Evolutionary conservation across 1,140 invertebrate species (phyloP).

Genomic region (Zaprionus tsacasi): DNA sequence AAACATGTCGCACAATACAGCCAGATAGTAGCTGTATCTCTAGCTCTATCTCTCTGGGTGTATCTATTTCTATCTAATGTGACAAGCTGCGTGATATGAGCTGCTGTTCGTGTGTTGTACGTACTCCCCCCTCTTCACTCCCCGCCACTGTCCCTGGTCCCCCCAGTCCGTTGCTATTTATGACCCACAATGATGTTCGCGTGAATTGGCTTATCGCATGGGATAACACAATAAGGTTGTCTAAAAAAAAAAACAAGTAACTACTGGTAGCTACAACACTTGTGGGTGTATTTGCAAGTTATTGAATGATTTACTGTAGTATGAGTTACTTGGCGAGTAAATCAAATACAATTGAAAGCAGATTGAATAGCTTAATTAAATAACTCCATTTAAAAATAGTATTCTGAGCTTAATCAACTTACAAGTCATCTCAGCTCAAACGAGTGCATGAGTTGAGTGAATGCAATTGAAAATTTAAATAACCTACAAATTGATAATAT

Average conservation of each 20-base stretch:
- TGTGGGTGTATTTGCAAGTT: background rate
- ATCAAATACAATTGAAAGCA: background rate
- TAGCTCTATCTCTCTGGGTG: too few relatives aligned
- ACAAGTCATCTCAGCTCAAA: background rate
- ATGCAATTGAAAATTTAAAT: too few relatives aligned
- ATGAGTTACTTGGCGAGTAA: too few relatives aligned
- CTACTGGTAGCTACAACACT: background rate
- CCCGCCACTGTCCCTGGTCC: background rate
- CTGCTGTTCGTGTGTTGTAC: conserved; percentile 15
- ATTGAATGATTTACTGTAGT: background rate
- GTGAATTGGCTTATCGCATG: conserved; percentile 15
- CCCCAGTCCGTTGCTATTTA: conserved; percentile 38
- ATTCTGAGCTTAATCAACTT: background rate
- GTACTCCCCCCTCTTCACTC: conserved; percentile 5
- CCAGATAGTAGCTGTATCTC: conserved; percentile 1
- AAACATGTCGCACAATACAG: conserved; percentile 32
- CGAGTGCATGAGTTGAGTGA: background rate
- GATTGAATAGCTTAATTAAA: too few relatives aligned
- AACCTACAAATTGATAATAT: too few relatives aligned
- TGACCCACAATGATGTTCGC: conserved; percentile 17
- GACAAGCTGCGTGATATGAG: conserved; percentile 37
- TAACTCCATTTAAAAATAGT: too few relatives aligned
- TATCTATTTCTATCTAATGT: conserved; percentile 37
- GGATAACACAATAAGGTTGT: conserved; percentile 10
- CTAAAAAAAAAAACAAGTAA: conserved; percentile 7